Conservation (phyloP, 1,140 invertebrate genomes). For the Apocrypta bakeri region DNA sequence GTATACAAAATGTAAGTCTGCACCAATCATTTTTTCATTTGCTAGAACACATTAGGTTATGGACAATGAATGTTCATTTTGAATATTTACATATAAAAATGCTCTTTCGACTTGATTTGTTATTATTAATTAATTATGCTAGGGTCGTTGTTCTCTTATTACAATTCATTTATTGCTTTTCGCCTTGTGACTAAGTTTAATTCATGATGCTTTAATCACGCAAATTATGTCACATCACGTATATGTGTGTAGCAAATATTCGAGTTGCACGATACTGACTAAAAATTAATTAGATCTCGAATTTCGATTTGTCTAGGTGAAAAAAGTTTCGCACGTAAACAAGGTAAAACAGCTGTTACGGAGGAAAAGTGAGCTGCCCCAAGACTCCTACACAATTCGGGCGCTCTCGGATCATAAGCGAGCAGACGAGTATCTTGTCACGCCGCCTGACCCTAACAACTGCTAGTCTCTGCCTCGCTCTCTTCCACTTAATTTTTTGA, state of each 20-base stretch:
- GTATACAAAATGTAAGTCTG: slow-evolving; percentile 56
- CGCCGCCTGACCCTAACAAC: slow-evolving; percentile 89
- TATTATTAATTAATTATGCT: too few species aligned
- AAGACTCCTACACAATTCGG: slow-evolving; percentile 91
- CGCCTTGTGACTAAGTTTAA: neutral
- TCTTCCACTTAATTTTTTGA: slow-evolving; percentile 68
- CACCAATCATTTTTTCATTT: slow-evolving; percentile 28
- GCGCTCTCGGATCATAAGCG: slow-evolving; percentile 94
- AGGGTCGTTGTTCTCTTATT: too few species aligned
- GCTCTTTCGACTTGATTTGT: too few species aligned
- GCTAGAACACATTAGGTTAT: too few species aligned
- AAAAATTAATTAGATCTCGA: neutral
- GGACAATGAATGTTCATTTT: slow-evolving; percentile 7
- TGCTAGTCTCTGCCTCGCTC: slow-evolving; percentile 80
- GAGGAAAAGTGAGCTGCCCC: slow-evolving; percentile 95
- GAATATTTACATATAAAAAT: too few species aligned
- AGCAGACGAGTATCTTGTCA: slow-evolving; percentile 89
- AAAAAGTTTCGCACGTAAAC: slow-evolving; percentile 76
- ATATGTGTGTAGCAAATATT: neutral
- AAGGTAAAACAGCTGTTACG: slow-evolving; percentile 91
- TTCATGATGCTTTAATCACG: neutral
- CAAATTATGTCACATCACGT: neutral
- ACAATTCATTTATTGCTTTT: neutral
- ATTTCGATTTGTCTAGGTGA: slow-evolving; percentile 61
- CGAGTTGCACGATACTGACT: neutral